These are phyloP conservation scores for Hylaeus anthracinus DNA, from an alignment of 1,140 invertebrate genomes.

Conservation along the genomic window DNA sequence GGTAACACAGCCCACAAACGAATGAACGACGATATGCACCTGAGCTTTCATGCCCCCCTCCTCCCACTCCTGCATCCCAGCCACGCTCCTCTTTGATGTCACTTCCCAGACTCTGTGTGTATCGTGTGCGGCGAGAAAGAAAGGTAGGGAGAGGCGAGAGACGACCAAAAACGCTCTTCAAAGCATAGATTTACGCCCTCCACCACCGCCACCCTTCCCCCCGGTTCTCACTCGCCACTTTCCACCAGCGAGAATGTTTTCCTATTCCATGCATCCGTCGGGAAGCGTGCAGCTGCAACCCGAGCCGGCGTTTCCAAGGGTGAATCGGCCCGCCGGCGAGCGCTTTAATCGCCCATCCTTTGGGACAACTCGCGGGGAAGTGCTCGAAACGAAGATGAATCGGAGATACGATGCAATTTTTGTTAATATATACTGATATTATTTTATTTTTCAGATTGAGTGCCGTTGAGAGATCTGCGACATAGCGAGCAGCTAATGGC, in stretches of 20 bases:
- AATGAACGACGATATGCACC: conserved; percentile 45
- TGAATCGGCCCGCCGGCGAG: conserved; percentile 17
- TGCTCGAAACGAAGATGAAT: conserved; percentile 19
- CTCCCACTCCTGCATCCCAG: background rate
- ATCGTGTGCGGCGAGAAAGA: conserved; percentile 3
- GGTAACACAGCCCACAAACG: conserved; percentile 45
- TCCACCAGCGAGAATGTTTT: conserved; percentile 48
- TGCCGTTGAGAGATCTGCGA: no score
- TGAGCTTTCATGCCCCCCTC: conserved; percentile 38
- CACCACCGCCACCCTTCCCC: no score
- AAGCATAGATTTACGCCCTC: conserved; percentile 51
- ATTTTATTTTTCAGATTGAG: background rate
- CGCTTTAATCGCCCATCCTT: conserved; percentile 36
- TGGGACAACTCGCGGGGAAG: background rate
- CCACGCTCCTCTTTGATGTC: conserved; percentile 57
- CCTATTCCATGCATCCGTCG: conserved; percentile 34
- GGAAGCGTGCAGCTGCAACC: conserved; percentile 10
- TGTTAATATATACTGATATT: no score
- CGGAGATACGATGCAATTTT: conserved; percentile 6
- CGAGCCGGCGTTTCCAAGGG: background rate
- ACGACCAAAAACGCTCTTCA: conserved; percentile 47
- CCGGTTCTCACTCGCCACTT: background rate
- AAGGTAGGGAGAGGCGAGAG: background rate
- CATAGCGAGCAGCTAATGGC: no score
- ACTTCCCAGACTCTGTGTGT: conserved; percentile 34